phyloP scores from a whole-genome alignment of 2,113 vertebrate species.

The Harpagus bidentatus region DNA sequence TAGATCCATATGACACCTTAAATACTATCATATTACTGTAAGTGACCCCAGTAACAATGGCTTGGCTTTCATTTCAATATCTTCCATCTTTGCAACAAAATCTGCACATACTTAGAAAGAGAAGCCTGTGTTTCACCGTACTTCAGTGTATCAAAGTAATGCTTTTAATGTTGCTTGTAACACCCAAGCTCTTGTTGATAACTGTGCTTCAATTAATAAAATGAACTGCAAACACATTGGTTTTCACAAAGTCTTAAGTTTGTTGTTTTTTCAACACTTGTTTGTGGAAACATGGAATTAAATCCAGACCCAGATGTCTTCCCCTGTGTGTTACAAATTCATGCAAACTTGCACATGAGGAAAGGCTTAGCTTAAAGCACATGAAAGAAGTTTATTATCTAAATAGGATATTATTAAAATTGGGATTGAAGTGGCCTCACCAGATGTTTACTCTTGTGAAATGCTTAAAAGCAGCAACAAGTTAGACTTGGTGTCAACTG shows the following conservation, averaged over 20 bases:
- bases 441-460: slow-evolving; percentile 14
- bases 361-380: slow-evolving; percentile 27
- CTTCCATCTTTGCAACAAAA: not conserved
- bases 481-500: not conserved
- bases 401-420: slow-evolving; percentile 44
- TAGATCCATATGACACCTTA: not conserved
- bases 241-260: not conserved
- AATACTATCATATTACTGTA: not conserved
- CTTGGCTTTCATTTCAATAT: not conserved
- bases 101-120: not conserved
- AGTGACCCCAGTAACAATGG: not conserved
- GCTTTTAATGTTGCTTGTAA: not conserved
- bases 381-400: slow-evolving; percentile 36
- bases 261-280: not conserved
- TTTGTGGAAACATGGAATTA: not conserved
- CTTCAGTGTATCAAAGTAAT: not conserved
- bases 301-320: slow-evolving; percentile 33
- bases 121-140: not conserved
- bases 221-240: not conserved
- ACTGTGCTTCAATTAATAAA: slow-evolving; percentile 16
- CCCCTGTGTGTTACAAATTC: not conserved
- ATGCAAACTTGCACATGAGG: not conserved
- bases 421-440: not conserved
- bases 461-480: not conserved
- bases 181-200: not conserved